Percentiles rank a stretch among this genome's conserved stretches.
Evolutionary conservation across 2,888 invertebrate genomes (phyloP).

Genomic region (Caenorhabditis imperialis): DNA sequence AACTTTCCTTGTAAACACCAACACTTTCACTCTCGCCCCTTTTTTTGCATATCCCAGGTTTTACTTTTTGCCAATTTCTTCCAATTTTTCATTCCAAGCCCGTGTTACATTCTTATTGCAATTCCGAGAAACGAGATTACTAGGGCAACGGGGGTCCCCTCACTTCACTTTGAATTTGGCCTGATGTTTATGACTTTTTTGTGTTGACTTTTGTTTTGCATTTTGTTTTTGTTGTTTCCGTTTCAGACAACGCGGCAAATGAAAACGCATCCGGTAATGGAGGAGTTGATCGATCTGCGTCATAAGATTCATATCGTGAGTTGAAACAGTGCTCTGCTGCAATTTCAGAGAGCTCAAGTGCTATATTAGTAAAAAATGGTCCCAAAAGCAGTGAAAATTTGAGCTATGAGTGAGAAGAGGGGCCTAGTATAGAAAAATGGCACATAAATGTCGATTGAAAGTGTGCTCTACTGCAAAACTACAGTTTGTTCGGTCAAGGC

Average conservation of each 20-base stretch:
- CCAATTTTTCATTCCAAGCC: not conserved
- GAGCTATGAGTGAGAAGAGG: too few species aligned
- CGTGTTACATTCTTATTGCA: not conserved
- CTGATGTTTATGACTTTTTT: conserved; percentile 30
- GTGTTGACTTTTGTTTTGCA: conserved; percentile 1
- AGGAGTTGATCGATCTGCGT: conserved; percentile 34
- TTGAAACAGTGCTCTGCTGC: too few species aligned
- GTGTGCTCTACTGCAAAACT: too few species aligned
- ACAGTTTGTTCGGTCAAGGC: too few species aligned
- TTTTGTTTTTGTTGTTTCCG: not conserved
- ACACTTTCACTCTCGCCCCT: not conserved
- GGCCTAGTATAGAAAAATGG: too few species aligned
- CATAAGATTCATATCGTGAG: conserved; percentile 29
- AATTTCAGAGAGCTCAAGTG: too few species aligned
- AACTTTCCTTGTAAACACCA: too few species aligned
- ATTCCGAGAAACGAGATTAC: conserved; percentile 7
- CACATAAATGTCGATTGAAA: too few species aligned
- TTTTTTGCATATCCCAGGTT: not conserved
- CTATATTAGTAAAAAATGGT: too few species aligned
- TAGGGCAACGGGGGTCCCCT: conserved; percentile 34
- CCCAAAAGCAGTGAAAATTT: too few species aligned
- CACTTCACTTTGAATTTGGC: conserved; percentile 34
- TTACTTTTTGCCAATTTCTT: not conserved
- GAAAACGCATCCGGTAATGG: too few species aligned
- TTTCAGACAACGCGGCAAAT: not conserved